Base-by-base conservation (phyloP, 1,140 invertebrate species). In the Lordiphosa collinella region DNA sequence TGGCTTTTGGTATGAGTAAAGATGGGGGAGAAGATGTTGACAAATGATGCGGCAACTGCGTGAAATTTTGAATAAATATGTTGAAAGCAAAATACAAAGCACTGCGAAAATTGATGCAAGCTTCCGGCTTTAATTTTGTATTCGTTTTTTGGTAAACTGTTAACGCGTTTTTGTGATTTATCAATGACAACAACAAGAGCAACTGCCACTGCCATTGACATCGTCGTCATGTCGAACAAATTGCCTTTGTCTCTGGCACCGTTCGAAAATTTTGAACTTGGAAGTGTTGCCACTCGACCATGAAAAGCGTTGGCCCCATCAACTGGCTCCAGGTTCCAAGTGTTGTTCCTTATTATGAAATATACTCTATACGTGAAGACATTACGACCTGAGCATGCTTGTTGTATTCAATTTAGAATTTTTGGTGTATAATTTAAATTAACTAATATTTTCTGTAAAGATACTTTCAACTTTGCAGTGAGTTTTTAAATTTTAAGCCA, bases 141-240 rank as follows among this genome's bases (percentile, higher is more conserved):
- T 61, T 36, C 48, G 44, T 46, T 40, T 56, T 65, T 55, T 58
- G 52, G 52, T 79, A 80, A 79, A 82, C 75, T 70, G 75, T 79
- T 80, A 78, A 78, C 57, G 74, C 63, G 16, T 71, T 71, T 58
- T 49, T 73, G 71, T 67, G 70, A 74, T 74, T 67, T 76, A 68
- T 63, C 54, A 53, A 43, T 31, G 37, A 58, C 44, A 64, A 56
- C 35, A 54, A 43, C 14, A 35, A 41, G 25, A 35, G 14, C n/a
- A 44, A 60, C 37, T 43, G 53, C 11, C 49, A 55, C 31, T 49
- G 49, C 5, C 14, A 25, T 29, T 43, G 53, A 48, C 69, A 56
- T 58, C 56, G 51, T 38, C 47, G 62, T 57, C 70, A 44, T 38
- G 50, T 43, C 49, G 49, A 50, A 79, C 75, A 80, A 79, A 79